A percentile compares a stretch with the other conserved stretches of the same genome.
Conservation (phyloP, 2,888 invertebrate species). For the Palloptera scutellata region DNA sequence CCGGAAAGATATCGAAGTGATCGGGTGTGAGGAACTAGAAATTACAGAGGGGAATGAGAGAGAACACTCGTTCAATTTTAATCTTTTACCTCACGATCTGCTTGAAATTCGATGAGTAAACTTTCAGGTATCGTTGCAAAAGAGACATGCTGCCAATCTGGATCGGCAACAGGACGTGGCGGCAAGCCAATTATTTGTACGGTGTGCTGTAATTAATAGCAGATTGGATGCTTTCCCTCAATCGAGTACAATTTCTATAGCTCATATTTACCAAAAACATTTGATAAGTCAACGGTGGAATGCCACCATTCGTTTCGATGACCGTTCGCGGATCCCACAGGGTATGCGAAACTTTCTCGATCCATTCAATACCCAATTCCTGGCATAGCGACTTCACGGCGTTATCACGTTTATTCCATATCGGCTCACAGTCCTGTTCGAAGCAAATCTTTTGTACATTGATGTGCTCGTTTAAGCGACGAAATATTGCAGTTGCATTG, state of each 20-base stretch:
- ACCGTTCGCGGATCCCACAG: constrained; percentile 75
- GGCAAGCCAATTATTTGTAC: constrained; percentile 71
- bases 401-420: constrained; percentile 72
- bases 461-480: constrained; percentile 69
- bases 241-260: background rate
- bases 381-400: constrained; percentile 68
- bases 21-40: constrained; percentile 68
- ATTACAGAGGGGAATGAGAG: background rate
- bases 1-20: constrained; percentile 67
- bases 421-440: constrained; percentile 77
- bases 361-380: constrained; percentile 67
- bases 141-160: constrained; percentile 63
- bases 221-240: background rate
- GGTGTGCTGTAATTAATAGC: constrained; percentile 66
- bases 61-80: background rate
- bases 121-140: constrained; percentile 66
- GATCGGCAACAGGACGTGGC: constrained; percentile 67
- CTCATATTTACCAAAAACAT: constrained; percentile 69
- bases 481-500: constrained; percentile 69
- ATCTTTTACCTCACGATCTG: constrained; percentile 65
- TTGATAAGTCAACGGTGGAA: constrained; percentile 76
- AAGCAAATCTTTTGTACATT: constrained; percentile 68
- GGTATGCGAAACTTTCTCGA: constrained; percentile 75
- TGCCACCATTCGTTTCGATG: constrained; percentile 74
- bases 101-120: constrained; percentile 65